phyloP scores from a whole-genome alignment of 2,113 vertebrate genomes.

The Chloebia gouldiae region DNA sequence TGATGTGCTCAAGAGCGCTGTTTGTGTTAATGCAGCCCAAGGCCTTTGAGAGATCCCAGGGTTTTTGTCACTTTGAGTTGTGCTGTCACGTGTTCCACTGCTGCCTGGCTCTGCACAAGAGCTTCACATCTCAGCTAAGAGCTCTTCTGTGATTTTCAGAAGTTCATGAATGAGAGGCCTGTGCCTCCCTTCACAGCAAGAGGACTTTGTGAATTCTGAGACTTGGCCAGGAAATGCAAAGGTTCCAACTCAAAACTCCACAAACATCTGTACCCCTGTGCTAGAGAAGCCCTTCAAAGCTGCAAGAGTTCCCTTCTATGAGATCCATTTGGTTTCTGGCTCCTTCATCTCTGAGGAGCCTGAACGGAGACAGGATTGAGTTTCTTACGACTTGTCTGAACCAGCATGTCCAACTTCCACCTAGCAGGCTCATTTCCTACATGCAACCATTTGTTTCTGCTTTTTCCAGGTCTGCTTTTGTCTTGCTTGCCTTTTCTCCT shows the following conservation, averaged over 20 bases:
- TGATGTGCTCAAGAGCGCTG: background rate
- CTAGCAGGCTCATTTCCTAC: background rate
- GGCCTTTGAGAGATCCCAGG: background rate
- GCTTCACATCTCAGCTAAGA: background rate
- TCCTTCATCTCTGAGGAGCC: background rate
- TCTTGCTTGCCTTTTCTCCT: background rate
- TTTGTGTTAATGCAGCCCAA: background rate
- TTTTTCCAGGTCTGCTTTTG: background rate
- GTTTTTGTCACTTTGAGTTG: background rate
- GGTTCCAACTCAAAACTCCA: background rate
- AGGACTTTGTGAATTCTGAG: background rate
- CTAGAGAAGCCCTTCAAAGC: background rate
- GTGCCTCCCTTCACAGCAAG: background rate
- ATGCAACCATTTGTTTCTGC: background rate
- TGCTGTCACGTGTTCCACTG: rapidly evolving
- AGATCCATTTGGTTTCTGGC: background rate
- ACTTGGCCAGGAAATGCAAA: background rate
- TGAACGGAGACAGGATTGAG: background rate
- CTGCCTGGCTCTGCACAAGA: background rate
- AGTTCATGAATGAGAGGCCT: background rate
- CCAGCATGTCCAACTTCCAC: background rate
- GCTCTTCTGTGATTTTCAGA: background rate
- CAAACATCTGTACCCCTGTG: background rate
- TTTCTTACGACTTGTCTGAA: background rate
- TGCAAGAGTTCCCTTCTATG: background rate